Conservation (phyloP, 2,797 vertebrate species). For the Enteromius mattozi region DNA sequence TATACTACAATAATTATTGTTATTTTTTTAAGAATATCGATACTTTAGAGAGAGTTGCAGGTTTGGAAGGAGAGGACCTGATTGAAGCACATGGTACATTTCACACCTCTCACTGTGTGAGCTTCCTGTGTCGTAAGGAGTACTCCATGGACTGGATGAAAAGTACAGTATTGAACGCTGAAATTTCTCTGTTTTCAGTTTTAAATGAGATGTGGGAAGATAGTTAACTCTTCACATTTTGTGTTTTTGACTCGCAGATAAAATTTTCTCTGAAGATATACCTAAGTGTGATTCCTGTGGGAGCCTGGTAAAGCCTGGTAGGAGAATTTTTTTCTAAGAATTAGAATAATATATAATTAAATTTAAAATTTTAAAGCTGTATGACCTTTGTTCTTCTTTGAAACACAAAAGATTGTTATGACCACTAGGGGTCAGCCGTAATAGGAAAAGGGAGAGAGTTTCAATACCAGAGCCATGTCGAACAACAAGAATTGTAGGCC, state of each 20-base stretch:
- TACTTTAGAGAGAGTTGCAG: constrained; percentile 89
- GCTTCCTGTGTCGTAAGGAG: constrained; percentile 78
- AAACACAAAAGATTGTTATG: background rate
- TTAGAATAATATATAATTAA: background rate
- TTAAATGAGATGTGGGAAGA: background rate
- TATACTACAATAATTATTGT: background rate
- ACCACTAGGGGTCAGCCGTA: too few relatives aligned
- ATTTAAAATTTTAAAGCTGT: background rate
- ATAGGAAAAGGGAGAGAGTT: too few relatives aligned
- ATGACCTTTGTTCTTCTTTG: background rate
- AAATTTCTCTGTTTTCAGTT: background rate
- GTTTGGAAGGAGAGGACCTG: constrained; percentile 83
- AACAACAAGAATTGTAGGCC: too few relatives aligned
- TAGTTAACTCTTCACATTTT: background rate
- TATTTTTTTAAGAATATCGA: constrained; percentile 85
- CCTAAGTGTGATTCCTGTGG: constrained; percentile 88
- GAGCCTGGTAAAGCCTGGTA: constrained; percentile 89
- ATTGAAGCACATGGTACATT: constrained; percentile 93
- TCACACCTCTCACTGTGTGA: constrained; percentile 88
- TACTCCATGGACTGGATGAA: constrained; percentile 91
- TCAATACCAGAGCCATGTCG: too few relatives aligned
- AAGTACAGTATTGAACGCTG: constrained; percentile 72
- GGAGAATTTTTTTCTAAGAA: constrained; percentile 49
- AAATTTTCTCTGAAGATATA: constrained; percentile 85
- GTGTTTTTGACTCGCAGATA: constrained; percentile 72